Conservation (phyloP, 1,140 invertebrate species). For the Camponotus vicinus region DNA sequence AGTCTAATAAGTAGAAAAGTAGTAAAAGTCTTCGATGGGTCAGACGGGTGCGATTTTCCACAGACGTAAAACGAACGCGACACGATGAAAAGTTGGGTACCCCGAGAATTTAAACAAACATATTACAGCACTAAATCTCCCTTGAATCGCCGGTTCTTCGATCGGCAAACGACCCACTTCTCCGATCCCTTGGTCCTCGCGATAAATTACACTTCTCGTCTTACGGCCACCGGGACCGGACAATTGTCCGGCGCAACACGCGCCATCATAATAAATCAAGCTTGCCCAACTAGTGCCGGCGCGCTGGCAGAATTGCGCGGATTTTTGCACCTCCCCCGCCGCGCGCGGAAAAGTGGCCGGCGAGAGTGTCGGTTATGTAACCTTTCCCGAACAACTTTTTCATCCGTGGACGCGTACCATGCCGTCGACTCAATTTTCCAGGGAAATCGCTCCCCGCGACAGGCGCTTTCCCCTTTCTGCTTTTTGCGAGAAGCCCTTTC, state of each 20-base stretch:
- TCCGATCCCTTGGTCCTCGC: conserved; percentile 59
- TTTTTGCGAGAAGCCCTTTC: conserved; percentile 39
- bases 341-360: background rate
- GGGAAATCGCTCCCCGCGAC: conserved; percentile 56
- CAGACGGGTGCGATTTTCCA: conserved; percentile 8
- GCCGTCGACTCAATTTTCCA: conserved; percentile 52
- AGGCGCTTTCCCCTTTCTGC: background rate
- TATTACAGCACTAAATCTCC: conserved; percentile 62
- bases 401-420: conserved; percentile 37
- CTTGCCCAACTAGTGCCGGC: background rate
- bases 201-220: conserved; percentile 67
- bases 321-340: conserved; percentile 44
- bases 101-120: conserved; percentile 67
- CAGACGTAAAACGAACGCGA: conserved; percentile 16
- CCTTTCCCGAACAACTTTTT: conserved; percentile 54
- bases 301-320: conserved; percentile 41
- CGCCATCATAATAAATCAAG: conserved; percentile 70
- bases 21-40: conserved; percentile 3
- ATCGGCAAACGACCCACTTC: conserved; percentile 65
- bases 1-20: background rate
- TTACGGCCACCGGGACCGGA: conserved; percentile 57
- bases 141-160: conserved; percentile 57
- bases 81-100: conserved; percentile 35
- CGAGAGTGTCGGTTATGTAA: conserved; percentile 58
- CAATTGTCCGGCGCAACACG: conserved; percentile 66